Base-by-base conservation (phyloP, 2,113 vertebrate species). In the Prolemur simus region DNA sequence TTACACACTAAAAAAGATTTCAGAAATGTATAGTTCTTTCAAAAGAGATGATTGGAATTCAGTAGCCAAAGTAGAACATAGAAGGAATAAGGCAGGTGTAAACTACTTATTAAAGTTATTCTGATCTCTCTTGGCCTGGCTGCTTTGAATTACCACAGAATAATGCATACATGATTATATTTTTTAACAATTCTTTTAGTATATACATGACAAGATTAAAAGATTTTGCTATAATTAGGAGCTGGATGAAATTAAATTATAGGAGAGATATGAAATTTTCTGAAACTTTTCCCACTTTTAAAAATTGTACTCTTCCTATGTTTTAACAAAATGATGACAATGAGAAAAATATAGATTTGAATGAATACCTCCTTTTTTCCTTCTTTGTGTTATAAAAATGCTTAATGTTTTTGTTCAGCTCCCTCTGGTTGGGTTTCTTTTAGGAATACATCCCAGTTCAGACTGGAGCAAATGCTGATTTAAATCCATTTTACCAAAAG, bases 401-500 rank as follows among this genome's bases (percentile, higher is more conserved):
- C 52, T 54, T 90, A 39, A 25, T 81, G 20, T 68, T 85, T 94
- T 60, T 91, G 18, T 52, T 49, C 58, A 6, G 3, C 47, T 87
- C 69, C 45, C 66, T 96, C 49, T 80, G 20, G 15, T 83, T 97
- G 0, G 94, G 39, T 97, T 39, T 89, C 78, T 98, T 98, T 87
- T 95, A 99, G 99, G 99, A 99, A 80, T 97, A 98, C 68, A 97
- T 99, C 34, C 74, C 99, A 90, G 49, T 98, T 91, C 99, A 99
- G 74, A 96, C 98, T 34, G 97, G 96, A 77, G 73, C 98, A 54
- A 98, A 98, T 94, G 98, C 98, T 25, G 98, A 99, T 91, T 98
- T 99, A 96, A 98, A 98, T 92, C 98, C 99, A 11, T 98, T 99
- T 82, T 99, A 99, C 69, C 99, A 99, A 1, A 99, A 99, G 97